Evolutionary conservation across 2,888 invertebrate genomes (phyloP).

Genomic region (Hyalella azteca): DNA sequence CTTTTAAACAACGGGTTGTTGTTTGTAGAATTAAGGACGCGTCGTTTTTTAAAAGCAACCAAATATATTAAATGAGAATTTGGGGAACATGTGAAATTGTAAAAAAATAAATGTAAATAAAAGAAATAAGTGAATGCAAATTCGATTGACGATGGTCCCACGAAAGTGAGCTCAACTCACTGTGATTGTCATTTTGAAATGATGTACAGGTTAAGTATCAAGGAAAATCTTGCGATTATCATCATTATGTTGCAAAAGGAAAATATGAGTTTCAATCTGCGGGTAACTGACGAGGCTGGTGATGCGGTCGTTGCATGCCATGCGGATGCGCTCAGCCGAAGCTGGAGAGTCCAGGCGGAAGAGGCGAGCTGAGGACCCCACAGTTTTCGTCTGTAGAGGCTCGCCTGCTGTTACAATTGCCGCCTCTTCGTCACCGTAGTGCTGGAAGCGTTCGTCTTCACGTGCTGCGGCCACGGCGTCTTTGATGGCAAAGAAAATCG

Average conservation of each 20-base stretch:
- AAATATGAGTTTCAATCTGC: not conserved
- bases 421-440: not conserved
- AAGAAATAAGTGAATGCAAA: not conserved
- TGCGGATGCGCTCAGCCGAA: conserved; percentile 84
- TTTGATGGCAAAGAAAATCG: conserved; percentile 87
- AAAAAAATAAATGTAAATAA: not conserved
- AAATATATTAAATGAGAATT: too few species aligned
- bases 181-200: not conserved
- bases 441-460: conserved; percentile 65
- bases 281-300: conserved; percentile 71
- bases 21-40: too few species aligned
- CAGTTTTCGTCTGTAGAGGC: not conserved
- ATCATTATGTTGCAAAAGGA: not conserved
- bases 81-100: too few species aligned
- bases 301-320: conserved; percentile 86
- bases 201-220: not conserved
- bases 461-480: conserved; percentile 84
- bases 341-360: conserved; percentile 83
- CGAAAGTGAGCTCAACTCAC: not conserved
- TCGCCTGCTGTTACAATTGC: not conserved
- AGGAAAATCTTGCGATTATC: not conserved
- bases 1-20: too few species aligned
- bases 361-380: not conserved
- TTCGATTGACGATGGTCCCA: not conserved
- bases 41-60: too few species aligned